phyloP scores from a whole-genome alignment of 1,140 invertebrate genomes.

The Ladona fulva region DNA sequence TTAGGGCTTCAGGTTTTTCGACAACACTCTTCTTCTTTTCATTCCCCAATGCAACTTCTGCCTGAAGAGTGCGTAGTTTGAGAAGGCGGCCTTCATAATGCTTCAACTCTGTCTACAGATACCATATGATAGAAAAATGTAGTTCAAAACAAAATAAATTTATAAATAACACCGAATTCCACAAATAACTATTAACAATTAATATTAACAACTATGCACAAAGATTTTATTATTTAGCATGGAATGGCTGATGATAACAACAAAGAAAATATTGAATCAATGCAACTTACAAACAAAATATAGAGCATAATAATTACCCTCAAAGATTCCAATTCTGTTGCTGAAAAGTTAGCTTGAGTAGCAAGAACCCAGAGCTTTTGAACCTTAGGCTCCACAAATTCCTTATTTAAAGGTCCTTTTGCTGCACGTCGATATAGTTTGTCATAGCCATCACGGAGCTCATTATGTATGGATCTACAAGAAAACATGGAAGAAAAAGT shows the following conservation, averaged over 20 bases:
- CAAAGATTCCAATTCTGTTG: slow-evolving; percentile 71
- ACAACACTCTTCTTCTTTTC: slow-evolving; percentile 44
- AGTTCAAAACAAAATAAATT: no score
- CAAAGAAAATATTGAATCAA: no score
- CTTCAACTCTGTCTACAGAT: slow-evolving; percentile 59
- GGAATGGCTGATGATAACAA: no score
- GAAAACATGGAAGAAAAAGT: slow-evolving; percentile 23
- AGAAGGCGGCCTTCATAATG: slow-evolving; percentile 80
- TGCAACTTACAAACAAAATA: no score
- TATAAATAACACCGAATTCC: no score
- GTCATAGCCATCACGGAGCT: slow-evolving; percentile 72
- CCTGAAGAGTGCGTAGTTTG: slow-evolving; percentile 73
- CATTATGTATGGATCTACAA: slow-evolving; percentile 60
- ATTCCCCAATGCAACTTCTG: slow-evolving; percentile 56
- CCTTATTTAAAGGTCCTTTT: slow-evolving; percentile 63
- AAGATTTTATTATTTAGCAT: no score
- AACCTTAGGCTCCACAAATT: slow-evolving; percentile 84
- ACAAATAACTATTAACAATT: no score
- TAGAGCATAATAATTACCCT: slow-evolving; percentile 43
- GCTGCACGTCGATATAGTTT: slow-evolving; percentile 61
- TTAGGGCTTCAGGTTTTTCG: slow-evolving; percentile 49
- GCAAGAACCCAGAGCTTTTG: slow-evolving; percentile 79
- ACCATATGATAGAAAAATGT: slow-evolving; percentile 15
- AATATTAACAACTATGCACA: no score
- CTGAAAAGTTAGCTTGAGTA: slow-evolving; percentile 64